Evolutionary conservation across 2,888 invertebrate species (phyloP).

Genomic region (Chrysolina haemoptera): DNA sequence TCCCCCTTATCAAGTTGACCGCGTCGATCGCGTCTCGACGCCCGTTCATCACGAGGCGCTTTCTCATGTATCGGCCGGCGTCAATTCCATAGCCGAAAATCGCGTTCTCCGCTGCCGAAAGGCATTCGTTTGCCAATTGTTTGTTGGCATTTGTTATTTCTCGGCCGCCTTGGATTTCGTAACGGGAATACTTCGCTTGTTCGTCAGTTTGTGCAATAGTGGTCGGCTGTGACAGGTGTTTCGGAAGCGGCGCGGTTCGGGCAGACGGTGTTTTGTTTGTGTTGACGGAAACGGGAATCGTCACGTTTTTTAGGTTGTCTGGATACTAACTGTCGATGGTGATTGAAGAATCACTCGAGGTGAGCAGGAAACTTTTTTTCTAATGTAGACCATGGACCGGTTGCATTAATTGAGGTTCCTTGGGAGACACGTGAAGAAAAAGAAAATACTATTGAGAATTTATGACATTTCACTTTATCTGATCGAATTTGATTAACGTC

Average conservation of each 20-base stretch:
- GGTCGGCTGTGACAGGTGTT: conserved; percentile 18
- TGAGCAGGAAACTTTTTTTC: background rate
- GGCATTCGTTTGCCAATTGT: no score
- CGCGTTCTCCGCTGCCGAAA: conserved; percentile 12
- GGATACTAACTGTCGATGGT: background rate
- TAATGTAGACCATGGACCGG: no score
- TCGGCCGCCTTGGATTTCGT: background rate
- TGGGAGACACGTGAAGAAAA: no score
- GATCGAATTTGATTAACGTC: no score
- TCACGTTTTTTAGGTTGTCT: background rate
- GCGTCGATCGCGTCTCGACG: conserved; percentile 39
- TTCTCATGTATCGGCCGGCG: conserved; percentile 38
- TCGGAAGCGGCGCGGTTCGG: background rate
- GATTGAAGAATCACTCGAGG: background rate
- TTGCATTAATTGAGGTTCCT: no score
- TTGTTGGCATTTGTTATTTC: background rate
- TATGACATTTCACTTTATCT: no score
- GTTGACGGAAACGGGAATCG: background rate
- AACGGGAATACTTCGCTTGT: background rate
- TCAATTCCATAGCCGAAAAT: conserved; percentile 8
- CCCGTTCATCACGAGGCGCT: conserved; percentile 39
- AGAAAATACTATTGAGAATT: no score
- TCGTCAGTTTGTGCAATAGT: background rate
- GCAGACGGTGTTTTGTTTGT: conserved; percentile 20
- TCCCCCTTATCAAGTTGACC: conserved; percentile 40